Evolutionary conservation across 2,113 vertebrate species (phyloP).

Genomic region (Brachyistius frenatus): DNA sequence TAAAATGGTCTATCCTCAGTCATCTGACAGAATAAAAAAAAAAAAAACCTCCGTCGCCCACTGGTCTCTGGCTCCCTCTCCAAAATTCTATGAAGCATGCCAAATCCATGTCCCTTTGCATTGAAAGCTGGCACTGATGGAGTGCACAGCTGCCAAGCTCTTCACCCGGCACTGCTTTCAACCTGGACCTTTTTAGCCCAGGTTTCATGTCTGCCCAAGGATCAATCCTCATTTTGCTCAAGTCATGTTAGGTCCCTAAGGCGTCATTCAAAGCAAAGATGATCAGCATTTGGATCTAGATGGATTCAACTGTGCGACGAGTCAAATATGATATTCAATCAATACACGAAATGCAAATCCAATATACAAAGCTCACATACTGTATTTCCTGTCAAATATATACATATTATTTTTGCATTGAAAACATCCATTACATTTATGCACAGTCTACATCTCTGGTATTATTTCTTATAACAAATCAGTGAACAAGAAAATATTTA

Average conservation of each 20-base stretch:
- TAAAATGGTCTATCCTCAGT: conserved; percentile 17
- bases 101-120: conserved; percentile 46
- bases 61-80: conserved; percentile 21
- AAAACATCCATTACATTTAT: not conserved
- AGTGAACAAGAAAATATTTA: not conserved
- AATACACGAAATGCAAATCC: not conserved
- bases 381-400: not conserved
- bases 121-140: conserved; percentile 33
- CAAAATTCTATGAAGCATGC: conserved; percentile 34
- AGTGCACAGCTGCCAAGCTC: conserved; percentile 43
- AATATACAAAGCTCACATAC: conserved; percentile 13
- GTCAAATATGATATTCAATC: conserved; percentile 1
- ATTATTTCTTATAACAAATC: not conserved
- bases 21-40: conserved; percentile 12
- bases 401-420: not conserved
- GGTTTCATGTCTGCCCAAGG: conserved; percentile 33
- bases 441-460: not conserved
- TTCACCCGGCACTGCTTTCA: conserved; percentile 37
- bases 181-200: conserved; percentile 17
- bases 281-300: not conserved
- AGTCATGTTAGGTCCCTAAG: conserved; percentile 4
- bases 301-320: not conserved
- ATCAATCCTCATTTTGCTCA: conserved; percentile 22
- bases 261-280: conserved; percentile 25
- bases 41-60: not conserved